A percentile compares a stretch with the other conserved stretches of the same genome.
These are phyloP conservation scores for Aporrectodea caliginosa DNA, from an alignment of 1,140 invertebrate genomes.

Conservation along the genomic window DNA sequence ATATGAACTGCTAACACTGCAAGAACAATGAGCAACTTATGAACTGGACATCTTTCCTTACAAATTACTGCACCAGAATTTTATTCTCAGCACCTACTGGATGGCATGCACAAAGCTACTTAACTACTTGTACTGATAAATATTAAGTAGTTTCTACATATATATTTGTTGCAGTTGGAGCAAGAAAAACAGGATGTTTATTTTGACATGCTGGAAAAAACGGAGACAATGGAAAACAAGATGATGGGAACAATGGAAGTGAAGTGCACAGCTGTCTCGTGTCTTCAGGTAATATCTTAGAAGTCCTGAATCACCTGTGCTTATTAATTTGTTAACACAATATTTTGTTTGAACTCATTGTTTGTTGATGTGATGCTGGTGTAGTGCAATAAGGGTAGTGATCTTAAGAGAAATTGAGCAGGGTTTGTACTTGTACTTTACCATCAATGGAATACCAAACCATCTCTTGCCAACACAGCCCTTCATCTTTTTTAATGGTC, in stretches of 20 bases:
- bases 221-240: conserved; percentile 87
- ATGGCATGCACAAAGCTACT: too few relatives aligned
- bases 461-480: neutral
- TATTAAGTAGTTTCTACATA: too few relatives aligned
- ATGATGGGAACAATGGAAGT: conserved; percentile 81
- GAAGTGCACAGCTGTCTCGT: conserved; percentile 79
- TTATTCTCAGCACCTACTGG: too few relatives aligned
- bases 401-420: too few relatives aligned
- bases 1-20: too few relatives aligned
- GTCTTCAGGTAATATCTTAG: conserved; percentile 61
- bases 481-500: too few relatives aligned
- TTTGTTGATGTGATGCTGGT: too few relatives aligned
- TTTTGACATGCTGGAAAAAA: conserved; percentile 80
- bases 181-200: conserved; percentile 76
- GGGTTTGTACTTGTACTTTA: neutral
- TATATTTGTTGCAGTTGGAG: conserved; percentile 63
- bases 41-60: too few relatives aligned
- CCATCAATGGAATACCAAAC: neutral
- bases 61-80: too few relatives aligned
- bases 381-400: too few relatives aligned
- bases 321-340: neutral
- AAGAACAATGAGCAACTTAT: too few relatives aligned
- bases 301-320: neutral
- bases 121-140: too few relatives aligned
- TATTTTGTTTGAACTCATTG: neutral